phyloP scores from a whole-genome alignment of 2,797 vertebrate species.

The Fratercula arctica region DNA sequence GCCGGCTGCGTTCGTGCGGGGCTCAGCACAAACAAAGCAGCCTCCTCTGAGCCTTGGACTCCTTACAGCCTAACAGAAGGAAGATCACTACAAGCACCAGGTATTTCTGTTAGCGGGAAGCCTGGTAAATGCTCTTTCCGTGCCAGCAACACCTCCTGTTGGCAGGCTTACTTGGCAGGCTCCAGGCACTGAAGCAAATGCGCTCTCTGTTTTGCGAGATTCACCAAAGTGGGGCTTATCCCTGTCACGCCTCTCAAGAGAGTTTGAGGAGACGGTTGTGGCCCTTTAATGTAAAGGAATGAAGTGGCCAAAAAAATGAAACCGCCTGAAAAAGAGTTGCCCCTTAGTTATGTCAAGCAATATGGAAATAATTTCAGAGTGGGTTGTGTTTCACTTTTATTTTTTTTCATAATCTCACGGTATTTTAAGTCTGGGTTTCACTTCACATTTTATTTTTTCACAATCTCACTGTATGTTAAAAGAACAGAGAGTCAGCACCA shows the following conservation, averaged over 20 bases:
- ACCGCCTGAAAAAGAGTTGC: not conserved
- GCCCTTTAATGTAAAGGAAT: not conserved
- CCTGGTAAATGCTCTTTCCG: not conserved
- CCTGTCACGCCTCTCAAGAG: not conserved
- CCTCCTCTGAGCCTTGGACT: not conserved
- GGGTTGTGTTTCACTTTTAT: not conserved
- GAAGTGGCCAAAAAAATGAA: not conserved
- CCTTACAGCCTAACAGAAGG: slow-evolving; percentile 22
- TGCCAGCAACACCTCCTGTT: slow-evolving; percentile 65
- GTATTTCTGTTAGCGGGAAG: slow-evolving; percentile 56
- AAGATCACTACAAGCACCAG: slow-evolving; percentile 38
- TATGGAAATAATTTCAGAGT: slow-evolving; percentile 14
- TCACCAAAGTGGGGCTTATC: not conserved
- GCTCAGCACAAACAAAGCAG: slow-evolving; percentile 30
- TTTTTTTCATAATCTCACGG: not conserved
- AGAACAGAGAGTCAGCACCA: rapidly evolving
- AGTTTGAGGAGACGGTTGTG: not conserved
- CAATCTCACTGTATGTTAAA: not conserved
- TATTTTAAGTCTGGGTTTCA: not conserved
- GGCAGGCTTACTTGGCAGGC: slow-evolving; percentile 39
- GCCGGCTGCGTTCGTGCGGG: not conserved
- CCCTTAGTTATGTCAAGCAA: not conserved
- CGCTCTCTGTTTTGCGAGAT: not conserved
- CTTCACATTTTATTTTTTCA: not conserved
- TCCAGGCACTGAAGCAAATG: not conserved